These are phyloP conservation scores for Sisyra nigra DNA, from an alignment of 2,888 invertebrate species.

Conservation along the genomic window DNA sequence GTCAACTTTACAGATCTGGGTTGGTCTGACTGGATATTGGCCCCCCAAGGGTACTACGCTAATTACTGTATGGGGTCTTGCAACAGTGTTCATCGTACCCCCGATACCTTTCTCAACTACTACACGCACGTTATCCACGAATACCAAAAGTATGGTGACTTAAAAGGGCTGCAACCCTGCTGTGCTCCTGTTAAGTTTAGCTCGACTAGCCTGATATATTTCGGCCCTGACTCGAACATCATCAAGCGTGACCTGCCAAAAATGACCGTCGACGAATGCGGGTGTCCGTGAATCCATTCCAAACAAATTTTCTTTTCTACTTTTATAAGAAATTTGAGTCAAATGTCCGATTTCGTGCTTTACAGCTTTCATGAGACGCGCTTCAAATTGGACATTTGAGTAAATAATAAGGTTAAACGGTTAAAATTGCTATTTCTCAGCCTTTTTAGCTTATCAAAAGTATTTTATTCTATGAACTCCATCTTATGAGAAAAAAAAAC, in stretches of 20 bases:
- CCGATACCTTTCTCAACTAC: slow-evolving; percentile 71
- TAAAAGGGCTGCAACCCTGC: slow-evolving; percentile 74
- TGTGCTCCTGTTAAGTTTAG: slow-evolving; percentile 87
- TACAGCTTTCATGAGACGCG: too few relatives aligned
- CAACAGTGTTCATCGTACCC: slow-evolving; percentile 55
- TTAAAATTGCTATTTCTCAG: too few relatives aligned
- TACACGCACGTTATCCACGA: slow-evolving; percentile 86
- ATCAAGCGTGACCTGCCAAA: slow-evolving; percentile 87
- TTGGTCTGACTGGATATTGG: slow-evolving; percentile 92
- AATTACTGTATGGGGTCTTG: slow-evolving; percentile 90
- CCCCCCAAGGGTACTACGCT: slow-evolving; percentile 80
- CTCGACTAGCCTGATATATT: slow-evolving; percentile 83
- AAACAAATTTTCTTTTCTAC: too few relatives aligned
- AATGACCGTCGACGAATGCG: slow-evolving; percentile 93
- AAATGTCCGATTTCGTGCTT: too few relatives aligned
- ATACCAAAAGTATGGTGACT: slow-evolving; percentile 57
- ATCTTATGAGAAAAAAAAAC: too few relatives aligned
- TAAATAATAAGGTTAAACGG: too few relatives aligned
- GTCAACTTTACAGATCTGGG: slow-evolving; percentile 81
- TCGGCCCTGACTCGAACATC: slow-evolving; percentile 77
- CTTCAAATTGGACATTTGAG: too few relatives aligned
- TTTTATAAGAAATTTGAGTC: too few relatives aligned
- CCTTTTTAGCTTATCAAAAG: too few relatives aligned
- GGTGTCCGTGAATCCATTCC: slow-evolving; percentile 54
- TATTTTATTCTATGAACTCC: too few relatives aligned